A percentile compares a stretch with the other conserved stretches of the same genome.
phyloP scores from a whole-genome alignment of 2,797 vertebrate species.

The Gymnoscopelus microlampas region DNA sequence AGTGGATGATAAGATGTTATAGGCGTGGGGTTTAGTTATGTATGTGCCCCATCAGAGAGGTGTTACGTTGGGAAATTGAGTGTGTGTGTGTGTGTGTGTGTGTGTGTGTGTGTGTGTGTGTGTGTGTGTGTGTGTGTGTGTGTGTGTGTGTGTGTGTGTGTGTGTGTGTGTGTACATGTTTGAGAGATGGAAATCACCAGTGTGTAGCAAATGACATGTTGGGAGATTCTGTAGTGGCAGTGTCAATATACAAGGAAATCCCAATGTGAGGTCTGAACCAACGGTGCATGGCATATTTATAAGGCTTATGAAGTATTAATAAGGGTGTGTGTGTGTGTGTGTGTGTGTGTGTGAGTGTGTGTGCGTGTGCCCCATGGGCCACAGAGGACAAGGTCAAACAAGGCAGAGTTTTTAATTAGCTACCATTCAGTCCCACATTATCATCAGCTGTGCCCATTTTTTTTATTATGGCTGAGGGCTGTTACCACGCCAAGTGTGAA shows the following conservation, averaged over 20 bases:
- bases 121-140: slow-evolving; percentile 4
- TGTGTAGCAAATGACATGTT: too few relatives aligned
- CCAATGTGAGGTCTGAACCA: too few relatives aligned
- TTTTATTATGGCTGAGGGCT: slow-evolving; percentile 35
- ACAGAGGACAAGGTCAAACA: slow-evolving; percentile 43
- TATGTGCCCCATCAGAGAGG: not conserved
- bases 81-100: slow-evolving; percentile 1
- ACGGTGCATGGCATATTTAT: too few relatives aligned
- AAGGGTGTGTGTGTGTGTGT: not conserved
- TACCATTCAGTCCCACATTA: slow-evolving; percentile 32
- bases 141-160: not conserved
- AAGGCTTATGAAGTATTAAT: too few relatives aligned
- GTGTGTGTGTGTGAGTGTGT: not conserved
- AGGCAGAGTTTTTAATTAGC: slow-evolving; percentile 56
- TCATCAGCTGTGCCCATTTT: slow-evolving; percentile 24
- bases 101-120: slow-evolving; percentile 1
- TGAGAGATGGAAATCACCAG: too few relatives aligned
- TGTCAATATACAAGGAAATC: too few relatives aligned
- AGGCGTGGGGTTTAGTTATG: not conserved
- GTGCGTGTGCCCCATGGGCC: slow-evolving; percentile 9
- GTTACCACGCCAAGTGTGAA: slow-evolving; percentile 26
- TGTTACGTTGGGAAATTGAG: not conserved
- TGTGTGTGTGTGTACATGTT: not conserved
- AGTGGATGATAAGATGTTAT: too few relatives aligned
- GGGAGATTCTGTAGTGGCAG: too few relatives aligned